A percentile compares a stretch with the other conserved stretches of the same genome.
These are phyloP conservation scores for Puffinus mauretanicus DNA, from an alignment of 2,113 vertebrate species.

Conservation along the genomic window DNA sequence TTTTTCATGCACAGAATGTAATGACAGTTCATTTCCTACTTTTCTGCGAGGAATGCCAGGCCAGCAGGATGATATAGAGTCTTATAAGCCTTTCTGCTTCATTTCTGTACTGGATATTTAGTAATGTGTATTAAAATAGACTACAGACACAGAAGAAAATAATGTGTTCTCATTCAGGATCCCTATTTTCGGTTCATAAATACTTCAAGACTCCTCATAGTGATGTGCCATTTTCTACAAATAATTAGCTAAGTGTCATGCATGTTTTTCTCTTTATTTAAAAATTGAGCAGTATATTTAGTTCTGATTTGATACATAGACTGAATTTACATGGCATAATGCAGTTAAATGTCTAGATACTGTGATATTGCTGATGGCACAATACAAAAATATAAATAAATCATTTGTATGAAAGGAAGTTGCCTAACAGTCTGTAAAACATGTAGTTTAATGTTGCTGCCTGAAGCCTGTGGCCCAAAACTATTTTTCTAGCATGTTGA, in stretches of 20 bases:
- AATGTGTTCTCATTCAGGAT: neutral
- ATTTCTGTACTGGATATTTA: neutral
- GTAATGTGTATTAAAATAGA: neutral
- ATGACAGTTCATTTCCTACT: conserved; percentile 40
- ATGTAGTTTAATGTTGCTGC: neutral
- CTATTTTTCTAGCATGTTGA: neutral
- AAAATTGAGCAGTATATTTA: neutral
- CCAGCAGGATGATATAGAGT: neutral
- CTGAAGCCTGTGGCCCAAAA: neutral
- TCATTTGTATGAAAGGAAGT: neutral
- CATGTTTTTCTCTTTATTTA: neutral
- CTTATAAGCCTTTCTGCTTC: neutral
- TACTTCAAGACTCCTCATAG: neutral
- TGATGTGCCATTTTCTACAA: neutral
- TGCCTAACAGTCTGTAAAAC: neutral
- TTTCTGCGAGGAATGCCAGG: conserved; percentile 1
- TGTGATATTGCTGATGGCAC: neutral
- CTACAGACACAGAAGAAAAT: neutral
- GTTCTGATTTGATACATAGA: neutral
- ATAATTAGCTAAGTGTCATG: neutral
- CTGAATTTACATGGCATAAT: neutral
- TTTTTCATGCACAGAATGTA: neutral
- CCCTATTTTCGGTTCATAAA: neutral
- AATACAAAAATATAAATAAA: neutral
- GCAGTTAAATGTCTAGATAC: neutral